Evolutionary conservation across 2,113 vertebrate genomes (phyloP).

Genomic region (Murina feae): DNA sequence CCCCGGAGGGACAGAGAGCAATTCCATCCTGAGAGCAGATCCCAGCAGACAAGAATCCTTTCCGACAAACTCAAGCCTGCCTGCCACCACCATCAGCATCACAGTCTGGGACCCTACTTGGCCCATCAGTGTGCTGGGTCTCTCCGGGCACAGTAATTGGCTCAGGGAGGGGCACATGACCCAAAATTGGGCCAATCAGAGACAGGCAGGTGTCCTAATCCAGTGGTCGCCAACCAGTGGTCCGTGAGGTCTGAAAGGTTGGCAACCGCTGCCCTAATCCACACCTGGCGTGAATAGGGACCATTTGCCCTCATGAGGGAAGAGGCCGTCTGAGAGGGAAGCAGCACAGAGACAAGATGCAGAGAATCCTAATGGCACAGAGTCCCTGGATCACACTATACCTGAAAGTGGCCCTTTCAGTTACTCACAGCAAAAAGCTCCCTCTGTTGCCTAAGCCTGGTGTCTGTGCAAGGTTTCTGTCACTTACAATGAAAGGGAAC

Average conservation of each 20-base stretch:
- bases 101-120: background rate
- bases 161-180: background rate
- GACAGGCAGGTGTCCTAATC: background rate
- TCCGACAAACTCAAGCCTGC: no score
- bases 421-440: rapidly evolving
- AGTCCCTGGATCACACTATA: background rate
- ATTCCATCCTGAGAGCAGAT: background rate
- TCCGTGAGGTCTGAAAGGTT: no score
- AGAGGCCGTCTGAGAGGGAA: background rate
- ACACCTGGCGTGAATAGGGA: background rate
- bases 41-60: background rate
- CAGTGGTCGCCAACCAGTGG: no score
- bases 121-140: rapidly evolving
- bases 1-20: background rate
- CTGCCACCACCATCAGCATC: background rate
- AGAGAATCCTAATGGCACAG: background rate
- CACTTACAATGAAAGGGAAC: background rate
- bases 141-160: background rate
- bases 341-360: background rate
- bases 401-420: background rate
- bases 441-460: no score
- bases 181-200: background rate
- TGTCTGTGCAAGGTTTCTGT: background rate
- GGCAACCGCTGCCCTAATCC: no score
- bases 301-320: background rate